Evolutionary conservation across 2,113 vertebrate species (phyloP).

Genomic region (Rhinichthys klamathensis): DNA sequence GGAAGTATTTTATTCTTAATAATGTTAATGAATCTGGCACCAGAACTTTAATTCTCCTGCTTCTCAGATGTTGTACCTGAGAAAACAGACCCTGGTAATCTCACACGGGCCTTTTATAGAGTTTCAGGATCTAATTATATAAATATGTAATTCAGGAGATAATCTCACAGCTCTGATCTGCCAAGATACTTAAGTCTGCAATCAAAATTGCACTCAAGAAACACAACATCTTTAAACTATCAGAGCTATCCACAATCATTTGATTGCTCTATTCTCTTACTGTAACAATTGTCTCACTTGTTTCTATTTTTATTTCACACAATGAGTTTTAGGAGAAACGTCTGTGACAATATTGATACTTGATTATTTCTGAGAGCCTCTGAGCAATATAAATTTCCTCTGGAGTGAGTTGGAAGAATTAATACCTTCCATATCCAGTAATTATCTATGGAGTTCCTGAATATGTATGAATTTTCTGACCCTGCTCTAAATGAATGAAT

Average conservation of each 20-base stretch:
- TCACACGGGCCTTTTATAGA: not conserved
- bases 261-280: not conserved
- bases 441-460: not conserved
- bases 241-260: too few relatives aligned
- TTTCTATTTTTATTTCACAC: not conserved
- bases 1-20: too few relatives aligned
- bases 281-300: not conserved
- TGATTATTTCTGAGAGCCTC: slow-evolving; percentile 4
- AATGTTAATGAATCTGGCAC: too few relatives aligned
- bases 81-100: not conserved
- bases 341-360: not conserved
- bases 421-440: slow-evolving; percentile 13
- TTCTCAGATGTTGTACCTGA: too few relatives aligned
- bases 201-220: not conserved
- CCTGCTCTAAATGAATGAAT: not conserved
- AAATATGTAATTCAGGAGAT: too few relatives aligned
- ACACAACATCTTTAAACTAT: not conserved
- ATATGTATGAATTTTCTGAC: slow-evolving; percentile 4
- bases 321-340: not conserved
- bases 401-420: not conserved
- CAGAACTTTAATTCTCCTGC: too few relatives aligned
- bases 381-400: not conserved
- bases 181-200: not conserved
- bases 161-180: not conserved
- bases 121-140: not conserved